These are phyloP conservation scores for Lacerta agilis DNA, from an alignment of 2,797 vertebrate genomes.

Conservation along the genomic window DNA sequence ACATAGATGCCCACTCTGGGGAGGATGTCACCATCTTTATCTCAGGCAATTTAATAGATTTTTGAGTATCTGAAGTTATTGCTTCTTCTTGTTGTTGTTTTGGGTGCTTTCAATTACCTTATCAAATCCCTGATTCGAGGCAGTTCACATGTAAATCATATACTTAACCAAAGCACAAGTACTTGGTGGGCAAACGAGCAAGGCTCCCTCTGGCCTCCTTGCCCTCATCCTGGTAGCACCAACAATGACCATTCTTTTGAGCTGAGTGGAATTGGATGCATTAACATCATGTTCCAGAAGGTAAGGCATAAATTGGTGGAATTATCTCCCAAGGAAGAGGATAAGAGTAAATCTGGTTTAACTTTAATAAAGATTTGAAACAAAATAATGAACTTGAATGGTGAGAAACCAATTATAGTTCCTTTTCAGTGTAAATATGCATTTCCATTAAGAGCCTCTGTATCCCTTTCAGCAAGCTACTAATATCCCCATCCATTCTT, in stretches of 20 bases:
- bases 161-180: background rate
- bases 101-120: background rate
- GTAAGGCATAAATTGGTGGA: background rate
- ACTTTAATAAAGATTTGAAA: background rate
- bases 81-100: too few relatives aligned
- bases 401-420: constrained; percentile 68
- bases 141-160: background rate
- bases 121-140: background rate
- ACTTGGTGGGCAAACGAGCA: background rate
- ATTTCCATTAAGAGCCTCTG: constrained; percentile 72
- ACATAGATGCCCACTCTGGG: too few relatives aligned
- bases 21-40: background rate
- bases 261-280: background rate
- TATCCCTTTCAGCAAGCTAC: constrained; percentile 73
- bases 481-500: constrained; percentile 74
- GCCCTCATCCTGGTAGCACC: background rate
- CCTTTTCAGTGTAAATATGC: constrained; percentile 66
- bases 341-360: background rate
- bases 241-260: background rate
- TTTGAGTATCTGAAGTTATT: background rate
- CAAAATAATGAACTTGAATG: constrained; percentile 57
- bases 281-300: background rate
- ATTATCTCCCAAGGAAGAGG: constrained; percentile 31
- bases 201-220: background rate
- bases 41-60: background rate